Evolutionary conservation across 2,888 invertebrate species (phyloP).

Genomic region (Microchrysa polita): DNA sequence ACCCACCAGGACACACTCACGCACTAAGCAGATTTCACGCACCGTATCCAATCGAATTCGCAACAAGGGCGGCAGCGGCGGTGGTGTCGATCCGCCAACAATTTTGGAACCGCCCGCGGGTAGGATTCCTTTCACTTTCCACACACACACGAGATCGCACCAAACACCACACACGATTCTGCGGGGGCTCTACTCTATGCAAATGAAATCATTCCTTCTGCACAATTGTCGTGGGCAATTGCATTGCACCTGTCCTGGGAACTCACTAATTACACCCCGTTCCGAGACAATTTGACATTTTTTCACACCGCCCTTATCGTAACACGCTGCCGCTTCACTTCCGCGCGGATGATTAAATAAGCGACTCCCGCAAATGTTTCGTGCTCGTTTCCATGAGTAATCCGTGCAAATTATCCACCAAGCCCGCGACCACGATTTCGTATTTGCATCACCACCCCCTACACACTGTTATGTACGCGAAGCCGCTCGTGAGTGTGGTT

Average conservation of each 20-base stretch:
- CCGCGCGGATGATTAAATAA: conserved; percentile 7
- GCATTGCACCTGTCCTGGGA: conserved; percentile 1
- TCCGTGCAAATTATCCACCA: conserved; percentile 20
- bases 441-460: not conserved
- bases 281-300: conserved; percentile 33
- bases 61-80: not conserved
- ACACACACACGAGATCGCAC: not conserved
- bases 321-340: not conserved
- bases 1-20: too few species aligned
- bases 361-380: conserved; percentile 32
- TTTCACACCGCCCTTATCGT: conserved; percentile 6
- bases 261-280: conserved; percentile 29
- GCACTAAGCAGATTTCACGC: not conserved
- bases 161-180: not conserved
- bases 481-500: not conserved
- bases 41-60: conserved; percentile 6
- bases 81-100: conserved; percentile 13
- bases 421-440: not conserved
- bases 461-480: not conserved
- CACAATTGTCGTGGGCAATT: not conserved
- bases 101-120: conserved; percentile 23
- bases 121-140: conserved; percentile 34
- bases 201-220: not conserved
- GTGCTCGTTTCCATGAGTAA: conserved; percentile 41
- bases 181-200: not conserved